Percentiles rank a stretch among this genome's conserved stretches.
These are phyloP conservation scores for Podarcis lilfordi DNA, from an alignment of 2,797 vertebrate species.

Conservation along the genomic window DNA sequence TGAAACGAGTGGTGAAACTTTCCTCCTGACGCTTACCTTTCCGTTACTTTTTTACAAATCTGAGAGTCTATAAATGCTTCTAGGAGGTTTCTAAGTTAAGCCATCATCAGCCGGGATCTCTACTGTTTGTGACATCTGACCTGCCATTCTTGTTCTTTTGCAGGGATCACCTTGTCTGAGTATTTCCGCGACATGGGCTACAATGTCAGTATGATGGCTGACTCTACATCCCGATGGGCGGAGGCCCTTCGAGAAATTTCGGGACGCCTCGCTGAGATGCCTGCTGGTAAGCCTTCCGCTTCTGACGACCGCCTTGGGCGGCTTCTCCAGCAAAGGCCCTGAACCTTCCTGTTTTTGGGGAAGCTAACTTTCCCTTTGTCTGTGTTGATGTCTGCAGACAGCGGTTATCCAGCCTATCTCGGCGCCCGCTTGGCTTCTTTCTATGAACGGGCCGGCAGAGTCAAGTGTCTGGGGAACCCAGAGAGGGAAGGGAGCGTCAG, in stretches of 20 bases:
- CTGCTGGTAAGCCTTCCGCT: conserved; percentile 86
- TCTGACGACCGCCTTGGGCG: not conserved
- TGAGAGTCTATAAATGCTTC: not conserved
- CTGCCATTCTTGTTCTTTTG: not conserved
- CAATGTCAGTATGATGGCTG: conserved; percentile 99
- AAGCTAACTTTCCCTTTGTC: not conserved
- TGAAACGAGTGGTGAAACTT: not conserved
- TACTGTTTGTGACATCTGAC: not conserved
- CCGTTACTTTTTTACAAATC: not conserved
- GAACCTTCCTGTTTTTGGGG: not conserved
- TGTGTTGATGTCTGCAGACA: conserved; percentile 77
- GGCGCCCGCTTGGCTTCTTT: conserved; percentile 95
- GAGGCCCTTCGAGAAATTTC: conserved; percentile 98
- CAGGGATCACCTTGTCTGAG: conserved; percentile 97
- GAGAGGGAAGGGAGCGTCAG: conserved; percentile 97
- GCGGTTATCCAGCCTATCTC: conserved; percentile 91
- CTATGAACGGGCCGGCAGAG: conserved; percentile 94
- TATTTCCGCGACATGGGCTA: conserved; percentile 99
- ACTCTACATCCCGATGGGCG: conserved; percentile 98
- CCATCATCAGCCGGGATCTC: not conserved
- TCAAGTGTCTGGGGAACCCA: conserved; percentile 96
- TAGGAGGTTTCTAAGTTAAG: not conserved
- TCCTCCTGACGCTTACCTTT: not conserved
- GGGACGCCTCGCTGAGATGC: conserved; percentile 97
- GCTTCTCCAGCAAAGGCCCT: not conserved